A percentile compares a stretch with the other conserved stretches of the same genome.
These are phyloP conservation scores for Gymnoscopelus braueri DNA, from an alignment of 2,797 vertebrate genomes.

Conservation along the genomic window DNA sequence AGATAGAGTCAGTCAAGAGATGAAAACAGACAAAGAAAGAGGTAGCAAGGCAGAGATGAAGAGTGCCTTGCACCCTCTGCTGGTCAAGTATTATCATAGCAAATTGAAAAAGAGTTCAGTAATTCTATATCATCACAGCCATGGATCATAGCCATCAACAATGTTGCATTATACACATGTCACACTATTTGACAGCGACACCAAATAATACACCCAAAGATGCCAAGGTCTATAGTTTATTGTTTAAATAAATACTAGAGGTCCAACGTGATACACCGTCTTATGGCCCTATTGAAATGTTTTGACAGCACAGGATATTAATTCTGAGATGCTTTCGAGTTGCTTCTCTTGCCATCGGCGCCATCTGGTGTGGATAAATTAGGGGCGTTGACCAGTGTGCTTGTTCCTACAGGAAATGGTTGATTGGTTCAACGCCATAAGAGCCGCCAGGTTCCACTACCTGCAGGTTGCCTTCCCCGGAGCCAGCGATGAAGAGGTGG, in stretches of 20 bases:
- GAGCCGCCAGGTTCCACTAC: slow-evolving; percentile 97
- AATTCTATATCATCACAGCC: slow-evolving; percentile 17
- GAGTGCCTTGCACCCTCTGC: slow-evolving; percentile 57
- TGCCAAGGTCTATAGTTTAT: too few species aligned
- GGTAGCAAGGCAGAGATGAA: not conserved
- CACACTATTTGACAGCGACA: too few species aligned
- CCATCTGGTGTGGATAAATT: too few species aligned
- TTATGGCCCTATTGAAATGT: too few species aligned
- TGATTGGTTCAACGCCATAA: slow-evolving; percentile 97
- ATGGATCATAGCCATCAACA: slow-evolving; percentile 26
- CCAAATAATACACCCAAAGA: too few species aligned
- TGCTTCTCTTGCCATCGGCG: too few species aligned
- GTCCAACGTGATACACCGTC: too few species aligned
- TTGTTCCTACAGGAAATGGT: slow-evolving; percentile 87
- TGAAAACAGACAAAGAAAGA: not conserved
- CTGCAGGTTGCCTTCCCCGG: slow-evolving; percentile 96
- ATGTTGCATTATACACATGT: slow-evolving; percentile 32
- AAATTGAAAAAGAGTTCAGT: slow-evolving; percentile 46
- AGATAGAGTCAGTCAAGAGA: not conserved
- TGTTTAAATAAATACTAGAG: too few species aligned
- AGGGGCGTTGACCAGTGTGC: not conserved
- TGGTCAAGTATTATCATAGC: slow-evolving; percentile 34
- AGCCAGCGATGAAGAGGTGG: slow-evolving; percentile 90
- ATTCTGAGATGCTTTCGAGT: too few species aligned
- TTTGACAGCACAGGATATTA: too few species aligned